Conservation (phyloP, 2,113 vertebrate species). For the Micronycteris hirsuta region DNA sequence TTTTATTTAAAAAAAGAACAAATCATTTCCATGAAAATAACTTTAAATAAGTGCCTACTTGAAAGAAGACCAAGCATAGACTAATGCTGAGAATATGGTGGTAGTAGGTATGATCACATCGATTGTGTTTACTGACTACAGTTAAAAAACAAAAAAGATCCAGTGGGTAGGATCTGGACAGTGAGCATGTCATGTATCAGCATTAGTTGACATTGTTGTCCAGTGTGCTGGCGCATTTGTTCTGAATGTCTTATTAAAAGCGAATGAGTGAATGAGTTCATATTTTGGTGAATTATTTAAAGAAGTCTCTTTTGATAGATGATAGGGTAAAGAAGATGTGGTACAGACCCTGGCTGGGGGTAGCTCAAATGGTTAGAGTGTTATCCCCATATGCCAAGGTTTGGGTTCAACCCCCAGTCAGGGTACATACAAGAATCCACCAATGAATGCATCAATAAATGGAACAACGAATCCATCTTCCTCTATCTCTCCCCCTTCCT, state of each 20-base stretch:
- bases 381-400: too few species aligned
- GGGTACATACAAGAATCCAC: too few species aligned
- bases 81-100: background rate
- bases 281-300: background rate
- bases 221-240: background rate
- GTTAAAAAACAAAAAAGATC: background rate
- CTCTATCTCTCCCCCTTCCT: too few species aligned
- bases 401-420: too few species aligned
- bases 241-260: background rate
- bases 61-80: background rate
- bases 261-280: background rate
- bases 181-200: fast-evolving
- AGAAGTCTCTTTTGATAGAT: too few species aligned
- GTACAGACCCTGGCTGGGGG: too few species aligned
- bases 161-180: background rate
- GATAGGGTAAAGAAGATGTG: background rate
- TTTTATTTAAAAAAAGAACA: background rate
- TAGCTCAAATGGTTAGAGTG: too few species aligned
- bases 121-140: background rate
- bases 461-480: too few species aligned
- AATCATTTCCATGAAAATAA: background rate
- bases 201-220: background rate
- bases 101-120: background rate
- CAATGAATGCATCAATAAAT: too few species aligned
- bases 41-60: background rate